Evolutionary conservation across 2,888 invertebrate genomes (phyloP).

Genomic region (Scaptomyza flava): DNA sequence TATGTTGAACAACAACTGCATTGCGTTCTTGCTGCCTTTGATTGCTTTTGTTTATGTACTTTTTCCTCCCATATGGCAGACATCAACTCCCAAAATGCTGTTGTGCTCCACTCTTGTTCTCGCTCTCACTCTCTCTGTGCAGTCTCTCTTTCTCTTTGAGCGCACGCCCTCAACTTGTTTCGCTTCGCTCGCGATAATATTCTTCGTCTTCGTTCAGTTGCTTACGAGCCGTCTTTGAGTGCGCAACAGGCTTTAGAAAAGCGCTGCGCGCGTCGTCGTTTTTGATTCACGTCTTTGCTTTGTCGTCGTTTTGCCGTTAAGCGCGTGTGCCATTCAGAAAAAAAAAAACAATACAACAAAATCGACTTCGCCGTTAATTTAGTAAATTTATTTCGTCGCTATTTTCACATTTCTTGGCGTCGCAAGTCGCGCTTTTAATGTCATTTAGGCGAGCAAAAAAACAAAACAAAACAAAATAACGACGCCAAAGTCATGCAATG

Average conservation of each 20-base stretch:
- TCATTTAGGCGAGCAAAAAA: conserved; percentile 45
- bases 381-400: conserved; percentile 25
- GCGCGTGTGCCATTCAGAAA: conserved; percentile 65
- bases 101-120: conserved; percentile 31
- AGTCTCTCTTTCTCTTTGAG: conserved; percentile 10
- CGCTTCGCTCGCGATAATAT: conserved; percentile 27
- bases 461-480: conserved; percentile 12
- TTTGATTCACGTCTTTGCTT: conserved; percentile 36
- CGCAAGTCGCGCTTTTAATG: conserved; percentile 48
- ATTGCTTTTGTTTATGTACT: conserved; percentile 60
- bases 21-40: conserved; percentile 53
- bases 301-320: conserved; percentile 42
- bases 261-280: conserved; percentile 47
- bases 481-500: conserved; percentile 57
- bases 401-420: conserved; percentile 49
- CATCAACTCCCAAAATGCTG: conserved; percentile 52
- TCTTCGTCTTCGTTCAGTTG: conserved; percentile 69
- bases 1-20: conserved; percentile 45
- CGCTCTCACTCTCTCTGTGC: conserved; percentile 2
- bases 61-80: conserved; percentile 54
- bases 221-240: conserved; percentile 80
- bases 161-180: conserved; percentile 60
- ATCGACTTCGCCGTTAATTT: conserved; percentile 14
- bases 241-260: conserved; percentile 64
- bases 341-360: conserved; percentile 17